phyloP scores from a whole-genome alignment of 2,888 invertebrate genomes.

The Octonoba sinensis region DNA sequence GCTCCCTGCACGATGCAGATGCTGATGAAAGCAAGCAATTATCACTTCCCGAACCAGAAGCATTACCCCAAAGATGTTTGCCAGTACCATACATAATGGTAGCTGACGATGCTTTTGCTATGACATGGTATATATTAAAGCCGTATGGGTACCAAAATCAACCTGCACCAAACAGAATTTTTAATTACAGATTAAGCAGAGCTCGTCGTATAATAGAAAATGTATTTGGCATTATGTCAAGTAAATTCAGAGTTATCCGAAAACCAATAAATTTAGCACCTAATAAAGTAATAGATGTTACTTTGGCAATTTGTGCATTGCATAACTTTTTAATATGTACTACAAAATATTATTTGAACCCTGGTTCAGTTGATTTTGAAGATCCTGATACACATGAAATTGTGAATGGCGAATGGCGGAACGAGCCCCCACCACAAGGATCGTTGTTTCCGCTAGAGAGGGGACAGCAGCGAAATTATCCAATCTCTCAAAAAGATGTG shows the following conservation, averaged over 20 bases:
- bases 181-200: constrained; percentile 20
- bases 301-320: too few species aligned
- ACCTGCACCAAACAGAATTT: not conserved
- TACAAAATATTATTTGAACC: not conserved
- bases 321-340: too few species aligned
- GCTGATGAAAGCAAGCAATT: not conserved
- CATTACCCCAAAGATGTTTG: too few species aligned
- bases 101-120: constrained; percentile 16
- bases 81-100: not conserved
- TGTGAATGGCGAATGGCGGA: not conserved
- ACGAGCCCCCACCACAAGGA: too few species aligned
- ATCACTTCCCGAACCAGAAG: not conserved
- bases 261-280: not conserved
- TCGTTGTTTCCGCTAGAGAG: too few species aligned
- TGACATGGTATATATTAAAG: constrained; percentile 1
- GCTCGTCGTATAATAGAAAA: constrained; percentile 13
- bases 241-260: constrained; percentile 1
- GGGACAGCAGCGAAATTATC: too few species aligned
- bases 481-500: too few species aligned
- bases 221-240: constrained; percentile 5
- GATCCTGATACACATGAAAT: not conserved
- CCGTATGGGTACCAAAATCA: not conserved
- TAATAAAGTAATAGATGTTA: too few species aligned
- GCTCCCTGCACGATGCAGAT: not conserved
- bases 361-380: not conserved